Base-by-base conservation (phyloP, 2,113 vertebrate genomes). In the Dasypus novemcinctus region DNA sequence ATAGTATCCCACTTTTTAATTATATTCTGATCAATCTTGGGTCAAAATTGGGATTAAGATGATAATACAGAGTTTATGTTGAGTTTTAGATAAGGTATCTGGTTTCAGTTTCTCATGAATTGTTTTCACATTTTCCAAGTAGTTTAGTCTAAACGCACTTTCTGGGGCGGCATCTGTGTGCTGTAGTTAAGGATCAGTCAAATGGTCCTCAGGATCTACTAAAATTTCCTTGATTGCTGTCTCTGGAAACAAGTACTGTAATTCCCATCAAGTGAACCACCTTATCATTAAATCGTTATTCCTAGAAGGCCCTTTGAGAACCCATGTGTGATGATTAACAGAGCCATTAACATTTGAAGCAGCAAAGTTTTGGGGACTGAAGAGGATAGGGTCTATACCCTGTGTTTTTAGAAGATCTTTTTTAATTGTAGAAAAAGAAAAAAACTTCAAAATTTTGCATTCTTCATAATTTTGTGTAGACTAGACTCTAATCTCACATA, bases 261-360 rank as follows among this genome's bases (percentile, higher is more conserved):
- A 87, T 95, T 92, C 49, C 83, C 43, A 71, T 84, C 43, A 93
- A 93, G 38, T 68, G 52, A 94, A 74, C 9, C 25, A 38, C 36
- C 52, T 75, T 94, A 52, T 66, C 83, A 78, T 96, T 89, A 91
- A 86, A 66, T 96, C 49, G 71, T 97, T 72, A 82, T 82, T 89
- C 46, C 52, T 82, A 87, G 84, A 95, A 86, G 89, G 29, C 38
- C 72, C 75, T 86, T 6, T 80, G 69, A 97, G 63, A 17, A 90
- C 89, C 63, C 80, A 21, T 83, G 82, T 69, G 69, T 46, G 29
- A 31, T 63, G 63, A 83, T 93, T 96, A 91, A 29, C 6, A 75
- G 69, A 97, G 27, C 17, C 68, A 84, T 96, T 94, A 93, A 92
- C 43, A 54, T 96, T 94, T 97, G 90, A 91, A 94, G 54, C 92